Base-by-base conservation (phyloP, 1,140 invertebrate species). In the Periplaneta americana region DNA sequence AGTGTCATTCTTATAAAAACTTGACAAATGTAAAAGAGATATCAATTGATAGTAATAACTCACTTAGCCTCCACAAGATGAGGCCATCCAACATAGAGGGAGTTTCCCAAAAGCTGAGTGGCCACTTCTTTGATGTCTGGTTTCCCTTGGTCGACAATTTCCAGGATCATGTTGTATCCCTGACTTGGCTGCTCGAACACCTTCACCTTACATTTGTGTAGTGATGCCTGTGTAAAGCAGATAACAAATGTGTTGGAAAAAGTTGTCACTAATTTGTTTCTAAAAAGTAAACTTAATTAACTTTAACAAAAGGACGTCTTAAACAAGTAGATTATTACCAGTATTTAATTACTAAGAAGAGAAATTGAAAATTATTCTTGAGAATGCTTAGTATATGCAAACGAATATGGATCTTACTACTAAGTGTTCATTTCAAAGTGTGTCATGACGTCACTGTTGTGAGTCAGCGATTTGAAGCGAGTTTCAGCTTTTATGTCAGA, bases 101-200 rank as follows among this genome's bases (percentile, higher is more conserved):
- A 89, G 85, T 94, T 93, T 0, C 94, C 95, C 18, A 98, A 85
- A 57, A 95, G 86, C 36, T 94, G 87, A 1, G 90, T 85, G 10
- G 93, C 92, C 9, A 95, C 84, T 3, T 88, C 85, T 28, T 89
- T 86, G 0, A 91, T 80, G 74, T 84, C 81, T 34, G 83, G 81
- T 5, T 80, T 74, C 48, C 80, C 37, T 74, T 90, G 86, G 0
- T 89, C 87, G 35, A 90, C 82, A 48, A 95, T 86, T 75, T 89
- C 88, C 5, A 99, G 84, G 34, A 99, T 94, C 92, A 97, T 94
- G 85, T 93, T 99, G 57, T 95, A 93, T 77, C 93, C 93, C 82
- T 93, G 88, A 34, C 95, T 96, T 18, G 92, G 89, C 84, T 93
- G 92, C 83, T 98, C 95, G 87, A 99, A 99, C 1, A 99, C 96